Percentiles rank a stretch among this genome's conserved stretches.
These are phyloP conservation scores for Xerus rutilus DNA, from an alignment of 2,797 vertebrate genomes.

Conservation along the genomic window DNA sequence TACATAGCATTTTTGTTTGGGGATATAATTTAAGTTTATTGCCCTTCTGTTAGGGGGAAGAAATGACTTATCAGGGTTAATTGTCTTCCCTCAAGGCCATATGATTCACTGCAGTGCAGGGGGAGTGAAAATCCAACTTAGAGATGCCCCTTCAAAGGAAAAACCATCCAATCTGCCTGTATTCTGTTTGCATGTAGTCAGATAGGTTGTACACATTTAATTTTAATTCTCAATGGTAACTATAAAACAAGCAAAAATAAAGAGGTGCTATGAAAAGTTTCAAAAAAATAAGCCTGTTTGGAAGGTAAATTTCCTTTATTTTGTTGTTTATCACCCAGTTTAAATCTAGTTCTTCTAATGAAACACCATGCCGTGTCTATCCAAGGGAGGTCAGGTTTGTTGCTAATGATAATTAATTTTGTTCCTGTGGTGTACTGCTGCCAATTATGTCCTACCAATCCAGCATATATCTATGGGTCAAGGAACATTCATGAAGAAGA, in stretches of 20 bases:
- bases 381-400: neutral
- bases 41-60: slow-evolving; percentile 14
- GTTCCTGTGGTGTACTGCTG: neutral
- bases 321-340: neutral
- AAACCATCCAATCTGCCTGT: neutral
- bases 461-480: neutral
- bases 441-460: neutral
- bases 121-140: slow-evolving; percentile 28
- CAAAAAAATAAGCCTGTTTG: neutral
- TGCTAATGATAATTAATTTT: slow-evolving; percentile 59
- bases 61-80: slow-evolving; percentile 62
- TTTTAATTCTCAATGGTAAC: neutral
- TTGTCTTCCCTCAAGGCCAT: neutral
- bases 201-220: neutral
- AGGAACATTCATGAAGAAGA: neutral
- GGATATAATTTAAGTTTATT: slow-evolving; percentile 72
- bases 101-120: neutral
- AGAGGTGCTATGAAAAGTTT: slow-evolving; percentile 13
- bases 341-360: slow-evolving; percentile 34
- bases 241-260: slow-evolving; percentile 14
- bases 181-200: neutral
- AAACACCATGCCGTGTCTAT: neutral
- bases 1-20: slow-evolving; percentile 76
- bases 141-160: neutral
- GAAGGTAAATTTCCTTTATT: slow-evolving; percentile 7